Evolutionary conservation across 2,888 invertebrate species (phyloP).

Genomic region (Halictus quadricinctus): DNA sequence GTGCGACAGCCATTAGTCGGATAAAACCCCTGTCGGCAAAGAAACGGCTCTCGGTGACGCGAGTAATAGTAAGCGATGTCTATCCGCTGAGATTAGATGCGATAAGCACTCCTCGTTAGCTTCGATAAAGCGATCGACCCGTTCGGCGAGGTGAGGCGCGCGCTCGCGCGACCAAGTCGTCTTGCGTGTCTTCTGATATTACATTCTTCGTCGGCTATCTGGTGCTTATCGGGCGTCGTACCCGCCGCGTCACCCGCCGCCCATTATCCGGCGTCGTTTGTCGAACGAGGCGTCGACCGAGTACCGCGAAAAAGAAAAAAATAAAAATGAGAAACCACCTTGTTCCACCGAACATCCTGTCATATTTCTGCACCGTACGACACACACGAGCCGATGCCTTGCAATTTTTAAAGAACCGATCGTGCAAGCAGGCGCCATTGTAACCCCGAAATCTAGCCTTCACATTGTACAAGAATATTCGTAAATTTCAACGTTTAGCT

Average conservation of each 20-base stretch:
- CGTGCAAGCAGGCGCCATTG: too few species aligned
- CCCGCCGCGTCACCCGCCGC: conserved; percentile 37
- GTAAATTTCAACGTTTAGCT: too few species aligned
- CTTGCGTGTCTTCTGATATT: conserved; percentile 45
- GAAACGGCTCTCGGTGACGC: not conserved
- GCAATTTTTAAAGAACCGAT: not conserved
- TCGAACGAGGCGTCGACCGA: conserved; percentile 9
- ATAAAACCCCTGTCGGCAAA: not conserved
- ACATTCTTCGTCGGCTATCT: conserved; percentile 42
- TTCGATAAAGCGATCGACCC: conserved; percentile 49
- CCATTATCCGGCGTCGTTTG: conserved; percentile 11
- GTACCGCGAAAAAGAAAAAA: not conserved
- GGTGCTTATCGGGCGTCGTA: conserved; percentile 59
- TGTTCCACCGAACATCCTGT: not conserved
- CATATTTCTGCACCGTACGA: not conserved
- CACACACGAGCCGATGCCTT: not conserved
- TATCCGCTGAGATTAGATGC: conserved; percentile 24
- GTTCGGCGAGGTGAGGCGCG: not conserved
- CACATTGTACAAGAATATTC: too few species aligned
- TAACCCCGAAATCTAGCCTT: too few species aligned
- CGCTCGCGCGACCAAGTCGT: not conserved
- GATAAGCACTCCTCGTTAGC: conserved; percentile 47
- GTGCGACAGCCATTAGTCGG: not conserved
- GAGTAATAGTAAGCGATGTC: conserved; percentile 2
- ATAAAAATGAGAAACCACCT: not conserved